Percentiles rank a stretch among this genome's conserved stretches.
These are phyloP conservation scores for Tethya wilhelma DNA, from an alignment of 37 sponge, comb jelly and placozoan genomes.

Conservation along the genomic window DNA sequence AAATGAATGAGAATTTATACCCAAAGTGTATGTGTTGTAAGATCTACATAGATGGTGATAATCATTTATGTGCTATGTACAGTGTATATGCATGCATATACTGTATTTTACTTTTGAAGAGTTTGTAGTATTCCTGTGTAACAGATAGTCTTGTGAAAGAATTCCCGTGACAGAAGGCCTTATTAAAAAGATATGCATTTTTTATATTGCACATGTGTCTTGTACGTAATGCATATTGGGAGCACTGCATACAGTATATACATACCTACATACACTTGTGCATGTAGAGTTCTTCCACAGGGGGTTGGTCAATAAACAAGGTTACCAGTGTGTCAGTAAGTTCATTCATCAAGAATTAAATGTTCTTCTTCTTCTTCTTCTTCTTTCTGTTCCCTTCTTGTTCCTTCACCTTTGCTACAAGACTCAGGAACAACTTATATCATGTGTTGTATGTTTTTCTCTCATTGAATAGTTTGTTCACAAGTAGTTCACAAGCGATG, in stretches of 20 bases:
- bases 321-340: conserved; percentile 96
- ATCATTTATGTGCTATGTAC: neutral
- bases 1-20: too few species aligned
- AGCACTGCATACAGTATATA: too few species aligned
- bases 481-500: conserved; percentile 97
- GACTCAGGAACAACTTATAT: neutral
- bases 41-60: too few species aligned
- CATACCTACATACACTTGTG: neutral
- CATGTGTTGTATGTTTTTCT: neutral
- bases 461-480: conserved; percentile 71
- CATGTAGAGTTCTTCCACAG: conserved; percentile 33
- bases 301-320: conserved; percentile 97
- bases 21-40: too few species aligned
- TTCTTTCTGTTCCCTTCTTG: neutral
- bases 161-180: too few species aligned
- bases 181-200: too few species aligned
- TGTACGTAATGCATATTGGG: too few species aligned
- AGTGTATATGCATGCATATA: too few species aligned
- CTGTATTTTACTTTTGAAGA: too few species aligned
- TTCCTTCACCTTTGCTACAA: neutral
- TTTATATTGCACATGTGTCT: too few species aligned
- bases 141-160: too few species aligned
- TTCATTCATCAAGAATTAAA: neutral
- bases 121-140: too few species aligned
- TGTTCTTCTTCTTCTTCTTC: neutral